Percentiles rank a stretch among this genome's conserved stretches.
phyloP scores from a whole-genome alignment of 2,113 vertebrate genomes.

The Aplodontia rufa region DNA sequence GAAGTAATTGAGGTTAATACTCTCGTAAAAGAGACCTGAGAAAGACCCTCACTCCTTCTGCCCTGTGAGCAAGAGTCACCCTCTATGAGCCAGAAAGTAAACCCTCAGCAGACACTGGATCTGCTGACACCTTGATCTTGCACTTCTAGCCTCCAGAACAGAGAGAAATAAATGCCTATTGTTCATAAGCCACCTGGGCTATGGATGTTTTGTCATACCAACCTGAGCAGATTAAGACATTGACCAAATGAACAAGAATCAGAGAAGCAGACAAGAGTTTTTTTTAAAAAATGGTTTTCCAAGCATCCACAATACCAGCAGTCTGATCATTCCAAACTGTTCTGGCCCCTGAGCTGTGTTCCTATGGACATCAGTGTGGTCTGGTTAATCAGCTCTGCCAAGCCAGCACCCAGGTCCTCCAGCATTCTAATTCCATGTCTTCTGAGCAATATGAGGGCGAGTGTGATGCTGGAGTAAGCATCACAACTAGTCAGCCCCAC shows the following conservation, averaged over 20 bases:
- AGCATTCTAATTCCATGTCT: neutral
- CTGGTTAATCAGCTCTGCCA: neutral
- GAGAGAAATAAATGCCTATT: too few species aligned
- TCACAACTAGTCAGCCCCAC: neutral
- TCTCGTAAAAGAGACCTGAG: neutral
- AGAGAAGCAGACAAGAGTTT: neutral
- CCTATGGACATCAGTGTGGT: accelerated
- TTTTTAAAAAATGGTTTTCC: neutral
- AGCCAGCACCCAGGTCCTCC: neutral
- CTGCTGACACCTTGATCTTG: neutral
- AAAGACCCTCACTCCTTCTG: neutral
- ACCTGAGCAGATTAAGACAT: too few species aligned
- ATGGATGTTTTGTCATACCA: too few species aligned
- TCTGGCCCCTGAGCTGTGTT: neutral
- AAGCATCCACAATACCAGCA: neutral
- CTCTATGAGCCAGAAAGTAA: neutral
- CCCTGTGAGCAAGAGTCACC: neutral
- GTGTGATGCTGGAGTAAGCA: conserved; percentile 10
- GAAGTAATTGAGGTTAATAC: neutral
- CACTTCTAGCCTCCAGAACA: neutral
- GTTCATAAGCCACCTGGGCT: too few species aligned
- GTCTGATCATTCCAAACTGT: neutral
- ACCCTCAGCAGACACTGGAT: neutral
- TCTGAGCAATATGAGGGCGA: neutral
- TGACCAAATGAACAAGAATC: neutral